A percentile compares a stretch with the other conserved stretches of the same genome.
Evolutionary conservation across 2,113 vertebrate species (phyloP).

Genomic region (Tympanuchus pallidicinctus): DNA sequence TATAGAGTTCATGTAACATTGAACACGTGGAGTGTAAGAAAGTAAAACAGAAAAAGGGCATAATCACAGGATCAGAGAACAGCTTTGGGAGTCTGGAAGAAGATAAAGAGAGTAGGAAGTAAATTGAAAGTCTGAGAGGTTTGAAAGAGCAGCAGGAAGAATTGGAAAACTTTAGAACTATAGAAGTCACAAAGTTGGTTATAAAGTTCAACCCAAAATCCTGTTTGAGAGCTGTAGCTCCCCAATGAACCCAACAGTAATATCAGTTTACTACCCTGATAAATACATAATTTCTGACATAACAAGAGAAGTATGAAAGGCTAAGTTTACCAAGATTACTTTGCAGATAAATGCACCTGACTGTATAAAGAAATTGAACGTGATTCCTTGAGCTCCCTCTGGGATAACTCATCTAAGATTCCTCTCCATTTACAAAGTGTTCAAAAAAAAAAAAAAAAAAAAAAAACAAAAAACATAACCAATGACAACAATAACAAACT

Average conservation of each 20-base stretch:
- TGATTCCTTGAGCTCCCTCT: neutral
- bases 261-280: constrained; percentile 38
- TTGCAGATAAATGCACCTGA: neutral
- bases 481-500: neutral
- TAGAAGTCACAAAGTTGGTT: neutral
- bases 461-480: no score
- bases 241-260: constrained; percentile 1
- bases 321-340: neutral
- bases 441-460: neutral
- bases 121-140: neutral
- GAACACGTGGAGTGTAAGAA: neutral
- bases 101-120: neutral
- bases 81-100: constrained; percentile 9
- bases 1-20: neutral
- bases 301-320: neutral
- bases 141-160: constrained; percentile 36
- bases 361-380: neutral
- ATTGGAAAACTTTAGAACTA: constrained; percentile 6
- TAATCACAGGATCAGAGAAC: neutral
- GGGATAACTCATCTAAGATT: neutral
- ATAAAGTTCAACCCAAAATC: constrained; percentile 38
- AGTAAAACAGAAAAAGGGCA: neutral
- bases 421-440: neutral
- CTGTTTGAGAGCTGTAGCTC: constrained; percentile 34
- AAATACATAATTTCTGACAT: constrained; percentile 46